Evolutionary conservation across 2,113 vertebrate species (phyloP).

Genomic region (Nothobranchius kuhntae): DNA sequence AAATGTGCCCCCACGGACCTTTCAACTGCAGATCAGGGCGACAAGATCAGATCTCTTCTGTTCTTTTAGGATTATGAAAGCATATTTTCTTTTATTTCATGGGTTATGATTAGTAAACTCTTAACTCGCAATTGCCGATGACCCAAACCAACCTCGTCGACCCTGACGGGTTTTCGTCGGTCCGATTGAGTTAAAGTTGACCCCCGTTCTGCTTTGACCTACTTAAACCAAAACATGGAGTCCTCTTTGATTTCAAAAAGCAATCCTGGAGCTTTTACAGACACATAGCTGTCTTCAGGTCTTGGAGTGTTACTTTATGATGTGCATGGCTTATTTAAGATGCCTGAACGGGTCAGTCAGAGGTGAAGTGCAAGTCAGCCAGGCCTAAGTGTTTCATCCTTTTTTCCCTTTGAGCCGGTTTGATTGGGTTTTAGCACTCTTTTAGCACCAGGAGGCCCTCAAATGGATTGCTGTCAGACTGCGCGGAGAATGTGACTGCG

Average conservation of each 20-base stretch:
- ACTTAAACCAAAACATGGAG: conserved; percentile 10
- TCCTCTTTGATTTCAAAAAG: conserved; percentile 37
- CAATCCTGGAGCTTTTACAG: conserved; percentile 29
- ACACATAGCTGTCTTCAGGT: conserved; percentile 18
- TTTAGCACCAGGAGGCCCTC: conserved; percentile 55
- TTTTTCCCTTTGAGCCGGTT: conserved; percentile 50
- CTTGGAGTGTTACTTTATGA: conserved; percentile 16
- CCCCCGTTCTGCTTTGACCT: conserved; percentile 26
- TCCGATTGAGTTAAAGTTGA: too few species aligned
- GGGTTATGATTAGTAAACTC: conserved; percentile 7
- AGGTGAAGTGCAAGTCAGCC: conserved; percentile 64
- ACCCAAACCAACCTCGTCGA: too few species aligned
- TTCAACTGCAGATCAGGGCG: conserved; percentile 16
- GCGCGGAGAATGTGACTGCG: conserved; percentile 34
- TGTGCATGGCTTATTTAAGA: conserved; percentile 54
- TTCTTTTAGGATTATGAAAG: conserved; percentile 14
- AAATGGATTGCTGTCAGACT: conserved; percentile 70
- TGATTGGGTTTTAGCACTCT: conserved; percentile 75
- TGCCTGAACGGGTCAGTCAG: conserved; percentile 57
- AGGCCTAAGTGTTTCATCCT: conserved; percentile 28
- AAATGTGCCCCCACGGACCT: conserved; percentile 42
- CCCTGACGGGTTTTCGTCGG: too few species aligned
- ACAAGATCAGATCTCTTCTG: conserved; percentile 6
- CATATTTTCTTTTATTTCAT: conserved; percentile 24
- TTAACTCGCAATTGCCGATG: too few species aligned